These are phyloP conservation scores for Seriola aureovittata DNA, from an alignment of 2,113 vertebrate genomes.

Conservation along the genomic window DNA sequence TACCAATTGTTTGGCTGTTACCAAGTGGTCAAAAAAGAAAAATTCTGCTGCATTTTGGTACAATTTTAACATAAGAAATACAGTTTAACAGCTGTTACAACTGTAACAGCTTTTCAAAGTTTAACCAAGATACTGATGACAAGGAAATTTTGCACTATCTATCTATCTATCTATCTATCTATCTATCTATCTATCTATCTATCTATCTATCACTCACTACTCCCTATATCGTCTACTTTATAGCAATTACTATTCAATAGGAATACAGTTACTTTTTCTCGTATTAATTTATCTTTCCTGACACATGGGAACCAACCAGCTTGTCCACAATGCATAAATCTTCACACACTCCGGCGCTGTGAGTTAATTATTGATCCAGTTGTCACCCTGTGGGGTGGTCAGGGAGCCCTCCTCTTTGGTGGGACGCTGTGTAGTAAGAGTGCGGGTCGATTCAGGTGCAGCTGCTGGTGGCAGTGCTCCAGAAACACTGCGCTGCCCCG, in stretches of 20 bases:
- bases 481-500: constrained; percentile 47
- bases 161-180: no score
- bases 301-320: constrained; percentile 42
- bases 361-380: constrained; percentile 55
- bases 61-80: background rate
- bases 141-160: no score
- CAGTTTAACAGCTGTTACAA: background rate
- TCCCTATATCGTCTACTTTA: no score
- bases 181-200: no score
- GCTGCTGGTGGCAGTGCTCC: constrained; percentile 53
- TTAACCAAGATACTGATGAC: background rate
- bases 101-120: background rate
- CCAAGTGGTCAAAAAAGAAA: no score
- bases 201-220: no score
- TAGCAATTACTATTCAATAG: constrained; percentile 49
- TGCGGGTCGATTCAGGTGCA: constrained; percentile 40
- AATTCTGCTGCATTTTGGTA: background rate
- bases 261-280: constrained; percentile 40
- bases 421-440: constrained; percentile 8
- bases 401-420: background rate
- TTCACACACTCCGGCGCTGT: constrained; percentile 5
- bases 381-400: background rate
- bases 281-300: constrained; percentile 55
- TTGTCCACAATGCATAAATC: constrained; percentile 41
- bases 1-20: no score